These are phyloP conservation scores for Stenopsyche tienmushanensis DNA, from an alignment of 1,140 invertebrate species.

Conservation along the genomic window DNA sequence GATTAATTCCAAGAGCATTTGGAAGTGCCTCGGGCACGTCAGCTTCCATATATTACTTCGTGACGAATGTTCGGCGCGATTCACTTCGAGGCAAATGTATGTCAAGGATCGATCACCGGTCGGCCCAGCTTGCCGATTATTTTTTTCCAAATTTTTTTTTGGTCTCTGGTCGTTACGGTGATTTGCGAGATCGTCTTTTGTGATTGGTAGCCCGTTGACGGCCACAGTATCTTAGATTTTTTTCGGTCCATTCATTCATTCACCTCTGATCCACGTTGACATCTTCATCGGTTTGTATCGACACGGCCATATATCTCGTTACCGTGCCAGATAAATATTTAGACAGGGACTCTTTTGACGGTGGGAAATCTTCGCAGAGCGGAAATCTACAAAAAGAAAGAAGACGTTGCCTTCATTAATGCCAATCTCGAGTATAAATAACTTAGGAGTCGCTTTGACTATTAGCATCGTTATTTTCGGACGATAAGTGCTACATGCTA, in stretches of 20 bases:
- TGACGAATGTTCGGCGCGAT: conserved; percentile 6
- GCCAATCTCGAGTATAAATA: neutral
- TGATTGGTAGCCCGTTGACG: neutral
- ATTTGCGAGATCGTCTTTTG: neutral
- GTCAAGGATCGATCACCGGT: conserved; percentile 22
- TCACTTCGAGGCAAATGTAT: conserved; percentile 1
- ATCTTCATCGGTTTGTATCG: conserved; percentile 4
- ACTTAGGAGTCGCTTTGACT: neutral
- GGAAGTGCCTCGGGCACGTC: conserved; percentile 7
- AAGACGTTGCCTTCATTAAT: neutral
- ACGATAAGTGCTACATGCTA: no score
- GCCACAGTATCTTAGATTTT: neutral
- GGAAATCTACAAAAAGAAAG: no score
- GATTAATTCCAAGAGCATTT: conserved; percentile 23
- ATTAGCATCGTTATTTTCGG: neutral
- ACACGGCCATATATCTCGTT: neutral
- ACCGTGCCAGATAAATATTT: neutral
- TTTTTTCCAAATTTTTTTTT: conserved; percentile 1
- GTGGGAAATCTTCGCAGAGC: no score
- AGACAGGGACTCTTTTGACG: no score
- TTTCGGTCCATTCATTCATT: neutral
- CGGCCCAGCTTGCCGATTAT: conserved; percentile 7
- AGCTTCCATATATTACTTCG: conserved; percentile 28
- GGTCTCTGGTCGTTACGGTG: neutral
- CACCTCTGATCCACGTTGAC: conserved; percentile 11